These are phyloP conservation scores for Sabatieria punctata DNA, from an alignment of 2,888 invertebrate species.

Conservation along the genomic window DNA sequence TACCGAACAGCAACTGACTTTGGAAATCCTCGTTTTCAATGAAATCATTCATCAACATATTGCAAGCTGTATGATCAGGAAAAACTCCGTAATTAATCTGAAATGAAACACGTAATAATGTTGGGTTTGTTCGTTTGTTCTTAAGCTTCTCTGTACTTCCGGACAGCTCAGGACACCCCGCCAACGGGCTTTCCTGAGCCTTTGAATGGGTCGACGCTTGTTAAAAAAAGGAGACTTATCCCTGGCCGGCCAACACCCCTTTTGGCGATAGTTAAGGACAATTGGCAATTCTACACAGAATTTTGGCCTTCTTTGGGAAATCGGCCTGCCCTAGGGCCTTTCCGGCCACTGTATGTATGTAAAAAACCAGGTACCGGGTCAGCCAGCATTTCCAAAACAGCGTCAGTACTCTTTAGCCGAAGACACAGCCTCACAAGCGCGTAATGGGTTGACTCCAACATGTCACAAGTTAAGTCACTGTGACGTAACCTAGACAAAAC, in stretches of 20 bases:
- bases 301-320: too few relatives aligned
- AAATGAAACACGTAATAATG: too few relatives aligned
- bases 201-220: too few relatives aligned
- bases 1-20: background rate
- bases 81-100: background rate
- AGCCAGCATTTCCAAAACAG: background rate
- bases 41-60: background rate
- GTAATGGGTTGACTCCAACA: background rate
- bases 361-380: background rate
- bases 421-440: background rate
- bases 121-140: too few relatives aligned
- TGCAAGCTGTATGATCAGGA: background rate
- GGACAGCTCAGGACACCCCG: too few relatives aligned
- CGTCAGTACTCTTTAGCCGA: background rate
- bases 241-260: too few relatives aligned
- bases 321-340: too few relatives aligned
- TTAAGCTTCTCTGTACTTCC: too few relatives aligned
- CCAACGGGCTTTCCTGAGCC: too few relatives aligned
- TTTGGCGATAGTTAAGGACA: too few relatives aligned
- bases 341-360: background rate
- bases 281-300: too few relatives aligned
- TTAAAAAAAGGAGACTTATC: too few relatives aligned
- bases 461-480: background rate
- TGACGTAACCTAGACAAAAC: conserved; percentile 1
- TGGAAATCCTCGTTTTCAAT: background rate